Evolutionary conservation across 2,113 vertebrate genomes (phyloP).

Genomic region (Ceyx melanurus): DNA sequence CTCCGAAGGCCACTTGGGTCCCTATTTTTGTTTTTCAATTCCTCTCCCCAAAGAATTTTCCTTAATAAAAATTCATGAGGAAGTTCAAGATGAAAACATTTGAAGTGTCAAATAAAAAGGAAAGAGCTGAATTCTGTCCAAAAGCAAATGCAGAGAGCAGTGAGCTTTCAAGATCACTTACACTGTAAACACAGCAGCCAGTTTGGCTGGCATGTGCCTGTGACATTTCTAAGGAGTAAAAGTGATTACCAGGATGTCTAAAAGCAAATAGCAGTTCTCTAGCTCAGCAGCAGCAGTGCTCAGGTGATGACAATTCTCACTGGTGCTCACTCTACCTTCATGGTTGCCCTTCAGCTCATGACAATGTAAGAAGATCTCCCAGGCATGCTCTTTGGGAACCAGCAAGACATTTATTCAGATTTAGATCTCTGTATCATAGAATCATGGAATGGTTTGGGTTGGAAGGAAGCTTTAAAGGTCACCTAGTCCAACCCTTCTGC

Average conservation of each 20-base stretch:
- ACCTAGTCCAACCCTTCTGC: neutral
- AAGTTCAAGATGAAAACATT: slow-evolving; percentile 15
- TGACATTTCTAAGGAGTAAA: neutral
- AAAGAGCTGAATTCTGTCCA: slow-evolving; percentile 13
- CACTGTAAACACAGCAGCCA: neutral
- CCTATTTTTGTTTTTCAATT: slow-evolving; percentile 18
- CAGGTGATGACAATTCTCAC: neutral
- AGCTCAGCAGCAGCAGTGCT: neutral
- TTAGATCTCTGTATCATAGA: neutral
- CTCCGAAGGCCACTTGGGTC: neutral
- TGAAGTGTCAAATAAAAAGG: slow-evolving; percentile 4
- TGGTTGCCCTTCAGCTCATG: neutral
- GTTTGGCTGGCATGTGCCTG: neutral
- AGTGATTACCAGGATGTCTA: neutral
- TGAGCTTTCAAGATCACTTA: slow-evolving; percentile 20
- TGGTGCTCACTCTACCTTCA: neutral
- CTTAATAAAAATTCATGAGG: slow-evolving; percentile 45
- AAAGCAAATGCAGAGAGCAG: neutral
- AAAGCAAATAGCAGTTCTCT: neutral
- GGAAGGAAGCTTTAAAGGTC: neutral
- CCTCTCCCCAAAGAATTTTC: neutral
- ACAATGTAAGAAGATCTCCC: neutral
- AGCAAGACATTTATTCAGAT: neutral
- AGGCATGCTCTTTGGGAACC: neutral
- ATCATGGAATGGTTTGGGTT: neutral